phyloP scores from a whole-genome alignment of 2,797 vertebrate species.

The Catamblyrhynchus diadema region DNA sequence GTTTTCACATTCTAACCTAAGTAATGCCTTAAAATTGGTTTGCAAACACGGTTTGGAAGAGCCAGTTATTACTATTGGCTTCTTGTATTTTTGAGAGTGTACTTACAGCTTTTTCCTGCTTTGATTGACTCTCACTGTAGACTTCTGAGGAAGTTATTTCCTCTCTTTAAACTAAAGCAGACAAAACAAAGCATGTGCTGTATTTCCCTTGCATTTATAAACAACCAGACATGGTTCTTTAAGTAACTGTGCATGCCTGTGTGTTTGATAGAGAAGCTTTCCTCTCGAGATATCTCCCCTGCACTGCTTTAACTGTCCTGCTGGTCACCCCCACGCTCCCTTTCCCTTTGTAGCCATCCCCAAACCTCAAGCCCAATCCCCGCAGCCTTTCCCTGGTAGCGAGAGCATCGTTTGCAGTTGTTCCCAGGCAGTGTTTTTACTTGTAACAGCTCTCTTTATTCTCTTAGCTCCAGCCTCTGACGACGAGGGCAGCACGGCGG shows the following conservation, averaged over 20 bases:
- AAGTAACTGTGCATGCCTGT: background rate
- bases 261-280: background rate
- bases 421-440: slow-evolving; percentile 82
- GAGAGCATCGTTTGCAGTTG: background rate
- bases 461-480: slow-evolving; percentile 99
- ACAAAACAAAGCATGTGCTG: background rate
- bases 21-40: background rate
- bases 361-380: background rate
- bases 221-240: background rate
- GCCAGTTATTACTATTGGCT: background rate
- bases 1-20: background rate
- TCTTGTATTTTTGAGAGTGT: background rate
- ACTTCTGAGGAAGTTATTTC: background rate
- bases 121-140: background rate
- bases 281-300: background rate
- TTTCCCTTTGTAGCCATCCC: background rate
- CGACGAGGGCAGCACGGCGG: slow-evolving; percentile 97
- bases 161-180: background rate
- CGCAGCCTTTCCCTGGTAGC: fast-evolving
- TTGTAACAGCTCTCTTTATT: slow-evolving; percentile 96
- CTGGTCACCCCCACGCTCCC: background rate
- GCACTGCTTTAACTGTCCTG: background rate
- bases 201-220: background rate
- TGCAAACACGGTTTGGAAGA: background rate
- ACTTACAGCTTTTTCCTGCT: background rate